A percentile compares a stretch with the other conserved stretches of the same genome.
Conservation (phyloP, 2,113 vertebrate species). For the Microcebus lehilahytsara region DNA sequence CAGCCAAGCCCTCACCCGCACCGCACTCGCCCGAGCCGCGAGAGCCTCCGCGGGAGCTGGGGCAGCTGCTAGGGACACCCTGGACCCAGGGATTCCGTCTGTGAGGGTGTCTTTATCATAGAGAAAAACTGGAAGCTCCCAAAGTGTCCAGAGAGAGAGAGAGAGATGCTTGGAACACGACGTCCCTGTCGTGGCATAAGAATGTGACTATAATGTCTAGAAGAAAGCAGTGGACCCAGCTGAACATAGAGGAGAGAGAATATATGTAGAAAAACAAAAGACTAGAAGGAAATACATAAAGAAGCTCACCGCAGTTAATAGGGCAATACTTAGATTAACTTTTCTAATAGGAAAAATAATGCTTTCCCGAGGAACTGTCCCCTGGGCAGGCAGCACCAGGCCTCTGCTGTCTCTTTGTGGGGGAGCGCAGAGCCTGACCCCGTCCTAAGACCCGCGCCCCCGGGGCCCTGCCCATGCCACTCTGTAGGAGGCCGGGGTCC, state of each 20-base stretch:
- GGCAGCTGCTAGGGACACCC: fast-evolving
- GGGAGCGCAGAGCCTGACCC: background rate
- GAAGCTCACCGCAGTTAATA: fast-evolving
- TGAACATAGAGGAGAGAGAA: background rate
- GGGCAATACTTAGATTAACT: too few species aligned
- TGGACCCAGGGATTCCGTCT: fast-evolving
- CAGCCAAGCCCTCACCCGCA: fast-evolving
- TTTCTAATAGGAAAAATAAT: fast-evolving
- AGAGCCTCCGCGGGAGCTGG: background rate
- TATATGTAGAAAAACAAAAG: background rate
- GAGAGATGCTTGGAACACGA: background rate
- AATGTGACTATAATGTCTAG: fast-evolving
- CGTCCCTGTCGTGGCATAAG: fast-evolving
- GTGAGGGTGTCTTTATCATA: background rate
- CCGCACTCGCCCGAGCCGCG: fast-evolving
- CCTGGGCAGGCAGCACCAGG: background rate
- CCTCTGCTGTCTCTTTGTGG: fast-evolving
- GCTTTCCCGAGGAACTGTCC: fast-evolving
- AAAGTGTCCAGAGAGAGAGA: background rate
- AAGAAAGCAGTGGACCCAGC: background rate
- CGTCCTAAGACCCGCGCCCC: fast-evolving
- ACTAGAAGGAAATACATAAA: background rate
- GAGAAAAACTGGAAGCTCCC: background rate
- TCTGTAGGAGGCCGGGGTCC: fast-evolving
- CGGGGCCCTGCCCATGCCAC: background rate